Evolutionary conservation across 1,140 invertebrate genomes (phyloP).

Genomic region (Drosophila mayri): DNA sequence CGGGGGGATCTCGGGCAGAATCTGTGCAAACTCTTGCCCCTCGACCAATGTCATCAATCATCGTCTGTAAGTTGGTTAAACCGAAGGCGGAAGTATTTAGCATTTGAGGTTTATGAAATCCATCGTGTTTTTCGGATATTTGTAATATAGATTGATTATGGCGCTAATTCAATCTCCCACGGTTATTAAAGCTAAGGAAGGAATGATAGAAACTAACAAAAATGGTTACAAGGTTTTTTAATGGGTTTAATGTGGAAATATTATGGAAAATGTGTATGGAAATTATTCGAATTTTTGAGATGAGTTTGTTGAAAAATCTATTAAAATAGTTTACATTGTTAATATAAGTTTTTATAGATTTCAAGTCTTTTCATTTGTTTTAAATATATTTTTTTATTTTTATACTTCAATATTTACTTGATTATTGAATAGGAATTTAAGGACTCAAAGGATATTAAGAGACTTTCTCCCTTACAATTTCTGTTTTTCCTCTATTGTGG

Average conservation of each 20-base stretch:
- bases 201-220: slow-evolving; percentile 3
- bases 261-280: not conserved
- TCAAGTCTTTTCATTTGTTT: not conserved
- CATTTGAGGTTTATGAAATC: slow-evolving; percentile 33
- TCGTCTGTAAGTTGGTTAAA: slow-evolving; percentile 46
- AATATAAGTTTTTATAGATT: not conserved
- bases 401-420: not conserved
- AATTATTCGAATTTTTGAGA: not conserved
- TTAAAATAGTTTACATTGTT: not conserved
- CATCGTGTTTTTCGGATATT: slow-evolving; percentile 38
- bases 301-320: not conserved
- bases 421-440: not conserved
- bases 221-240: not conserved
- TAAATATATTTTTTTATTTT: not conserved
- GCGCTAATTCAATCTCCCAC: slow-evolving; percentile 36
- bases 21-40: slow-evolving; percentile 53
- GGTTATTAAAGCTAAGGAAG: slow-evolving; percentile 25
- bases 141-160: slow-evolving; percentile 69
- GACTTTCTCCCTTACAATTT: not conserved
- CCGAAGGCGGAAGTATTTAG: slow-evolving; percentile 67
- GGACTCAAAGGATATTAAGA: not conserved
- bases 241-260: not conserved
- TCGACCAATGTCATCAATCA: slow-evolving; percentile 65
- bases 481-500: not conserved
- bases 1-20: slow-evolving; percentile 46